phyloP scores from a whole-genome alignment of 2,888 invertebrate genomes.

The Tipula lateralis region DNA sequence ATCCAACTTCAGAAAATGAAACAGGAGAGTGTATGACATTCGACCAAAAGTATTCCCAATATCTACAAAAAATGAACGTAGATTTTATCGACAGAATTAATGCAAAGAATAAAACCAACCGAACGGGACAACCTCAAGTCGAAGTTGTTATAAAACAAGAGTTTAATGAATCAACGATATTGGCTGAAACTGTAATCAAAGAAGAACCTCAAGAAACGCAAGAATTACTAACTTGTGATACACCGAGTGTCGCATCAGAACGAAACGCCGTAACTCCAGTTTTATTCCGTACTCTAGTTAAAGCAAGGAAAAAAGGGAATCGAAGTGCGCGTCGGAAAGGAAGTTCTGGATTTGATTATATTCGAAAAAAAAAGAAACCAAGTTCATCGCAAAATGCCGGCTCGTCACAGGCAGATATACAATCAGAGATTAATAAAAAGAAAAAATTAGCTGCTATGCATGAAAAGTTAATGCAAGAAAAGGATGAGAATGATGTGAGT shows the following conservation, averaged over 20 bases:
- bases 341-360: conserved; percentile 69
- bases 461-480: conserved; percentile 34
- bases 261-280: conserved; percentile 37
- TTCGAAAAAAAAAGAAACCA: conserved; percentile 80
- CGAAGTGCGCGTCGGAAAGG: conserved; percentile 42
- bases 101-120: conserved; percentile 30
- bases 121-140: neutral
- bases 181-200: neutral
- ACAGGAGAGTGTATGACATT: conserved; percentile 38
- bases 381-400: conserved; percentile 49
- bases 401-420: conserved; percentile 45
- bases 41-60: conserved; percentile 45
- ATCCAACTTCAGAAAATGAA: conserved; percentile 25
- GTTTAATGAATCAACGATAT: neutral
- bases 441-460: conserved; percentile 33
- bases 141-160: neutral
- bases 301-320: conserved; percentile 36
- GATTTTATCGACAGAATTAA: conserved; percentile 35
- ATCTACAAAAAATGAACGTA: conserved; percentile 42
- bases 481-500: conserved; percentile 62
- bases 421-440: conserved; percentile 52
- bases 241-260: conserved; percentile 37
- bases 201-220: neutral
- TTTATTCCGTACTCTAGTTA: conserved; percentile 44
- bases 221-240: conserved; percentile 39